Conservation (phyloP, 2,797 vertebrate species). For the Antennarius maculatus region DNA sequence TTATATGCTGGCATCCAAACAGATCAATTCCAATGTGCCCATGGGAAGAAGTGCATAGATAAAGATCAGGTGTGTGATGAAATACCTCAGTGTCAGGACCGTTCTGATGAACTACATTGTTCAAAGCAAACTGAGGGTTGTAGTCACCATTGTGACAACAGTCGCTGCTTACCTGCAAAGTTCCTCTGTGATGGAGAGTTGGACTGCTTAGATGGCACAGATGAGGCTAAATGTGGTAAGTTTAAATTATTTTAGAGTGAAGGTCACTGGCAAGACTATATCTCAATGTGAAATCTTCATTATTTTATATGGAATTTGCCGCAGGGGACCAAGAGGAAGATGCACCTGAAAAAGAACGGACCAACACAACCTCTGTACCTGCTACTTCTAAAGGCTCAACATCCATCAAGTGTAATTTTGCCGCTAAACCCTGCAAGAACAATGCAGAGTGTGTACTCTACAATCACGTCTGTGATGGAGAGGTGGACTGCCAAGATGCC, state of each 20-base stretch:
- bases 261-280: neutral
- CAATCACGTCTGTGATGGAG: constrained; percentile 86
- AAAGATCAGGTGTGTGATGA: constrained; percentile 81
- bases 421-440: constrained; percentile 77
- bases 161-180: constrained; percentile 80
- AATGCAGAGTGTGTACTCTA: constrained; percentile 77
- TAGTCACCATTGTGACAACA: constrained; percentile 79
- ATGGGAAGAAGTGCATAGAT: constrained; percentile 75
- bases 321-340: constrained; percentile 42
- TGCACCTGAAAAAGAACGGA: neutral
- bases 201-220: constrained; percentile 83
- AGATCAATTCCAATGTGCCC: constrained; percentile 85
- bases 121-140: constrained; percentile 69
- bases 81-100: constrained; percentile 82
- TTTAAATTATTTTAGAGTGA: constrained; percentile 12
- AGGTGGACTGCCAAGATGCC: constrained; percentile 87
- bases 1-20: neutral
- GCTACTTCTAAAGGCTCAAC: constrained; percentile 33
- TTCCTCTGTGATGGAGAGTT: constrained; percentile 84
- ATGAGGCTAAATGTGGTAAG: constrained; percentile 86
- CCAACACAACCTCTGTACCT: neutral
- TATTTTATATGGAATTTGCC: neutral
- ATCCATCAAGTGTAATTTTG: constrained; percentile 64
- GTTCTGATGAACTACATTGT: constrained; percentile 85
- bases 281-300: neutral